Conservation (phyloP, 1,140 invertebrate genomes). For the Brachionus rubens region DNA sequence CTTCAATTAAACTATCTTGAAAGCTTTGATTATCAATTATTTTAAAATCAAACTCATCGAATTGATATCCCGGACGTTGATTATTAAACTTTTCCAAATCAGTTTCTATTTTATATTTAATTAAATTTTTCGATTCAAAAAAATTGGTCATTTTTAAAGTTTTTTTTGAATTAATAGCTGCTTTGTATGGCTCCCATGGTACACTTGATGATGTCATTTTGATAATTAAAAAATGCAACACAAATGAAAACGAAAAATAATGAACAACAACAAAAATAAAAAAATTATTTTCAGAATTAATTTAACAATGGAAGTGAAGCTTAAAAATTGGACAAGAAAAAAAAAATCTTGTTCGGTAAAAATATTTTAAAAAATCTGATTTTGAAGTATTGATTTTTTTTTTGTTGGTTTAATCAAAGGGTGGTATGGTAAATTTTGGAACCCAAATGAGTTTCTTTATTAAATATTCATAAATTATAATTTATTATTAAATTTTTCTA, state of each 20-base stretch:
- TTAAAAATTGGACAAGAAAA: too few species aligned
- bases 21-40: not conserved
- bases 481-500: too few species aligned
- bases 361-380: too few species aligned
- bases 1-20: not conserved
- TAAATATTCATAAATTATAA: too few species aligned
- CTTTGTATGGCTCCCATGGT: constrained; percentile 41
- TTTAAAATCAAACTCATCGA: constrained; percentile 10
- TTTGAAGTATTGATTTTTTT: too few species aligned
- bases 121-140: not conserved
- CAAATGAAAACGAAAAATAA: not conserved
- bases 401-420: too few species aligned
- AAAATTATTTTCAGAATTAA: not conserved
- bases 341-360: too few species aligned
- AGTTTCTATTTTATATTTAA: constrained; percentile 33
- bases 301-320: too few species aligned
- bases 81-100: constrained; percentile 8
- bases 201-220: constrained; percentile 17
- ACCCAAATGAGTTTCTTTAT: too few species aligned
- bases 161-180: not conserved
- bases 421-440: too few species aligned
- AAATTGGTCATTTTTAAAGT: constrained; percentile 3
- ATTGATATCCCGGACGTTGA: not conserved
- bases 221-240: not conserved
- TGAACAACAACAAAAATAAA: not conserved